Conservation (phyloP, 2,113 vertebrate species). For the Bujurquina vittata region DNA sequence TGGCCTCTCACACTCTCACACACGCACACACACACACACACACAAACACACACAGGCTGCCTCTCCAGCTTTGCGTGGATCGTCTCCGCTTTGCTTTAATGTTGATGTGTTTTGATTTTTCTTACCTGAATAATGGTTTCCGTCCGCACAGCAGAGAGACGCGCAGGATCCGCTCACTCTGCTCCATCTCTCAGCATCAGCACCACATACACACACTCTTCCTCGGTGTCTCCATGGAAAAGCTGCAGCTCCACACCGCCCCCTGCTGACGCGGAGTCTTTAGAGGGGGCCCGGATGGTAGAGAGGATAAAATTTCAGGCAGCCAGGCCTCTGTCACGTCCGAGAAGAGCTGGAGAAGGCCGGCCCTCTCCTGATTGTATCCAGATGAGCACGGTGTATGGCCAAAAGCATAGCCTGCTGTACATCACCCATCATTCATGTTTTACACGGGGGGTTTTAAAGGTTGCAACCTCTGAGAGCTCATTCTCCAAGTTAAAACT, state of each 20-base stretch:
- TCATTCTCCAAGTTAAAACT: too few species aligned
- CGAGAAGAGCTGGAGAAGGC: too few species aligned
- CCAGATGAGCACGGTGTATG: too few species aligned
- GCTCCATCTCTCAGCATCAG: conserved; percentile 63
- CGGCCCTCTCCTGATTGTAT: too few species aligned
- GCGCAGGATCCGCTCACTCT: conserved; percentile 31
- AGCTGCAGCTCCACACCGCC: conserved; percentile 9
- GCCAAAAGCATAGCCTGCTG: too few species aligned
- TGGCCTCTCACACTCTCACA: conserved; percentile 8
- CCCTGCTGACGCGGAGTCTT: conserved; percentile 15
- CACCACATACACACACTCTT: conserved; percentile 33
- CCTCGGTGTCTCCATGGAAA: background rate
- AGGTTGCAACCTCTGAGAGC: too few species aligned
- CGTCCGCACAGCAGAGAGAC: conserved; percentile 32
- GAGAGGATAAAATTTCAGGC: too few species aligned
- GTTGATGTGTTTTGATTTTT: background rate
- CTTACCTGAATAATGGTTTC: conserved; percentile 54
- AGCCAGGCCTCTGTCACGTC: too few species aligned
- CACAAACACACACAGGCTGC: background rate
- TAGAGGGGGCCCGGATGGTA: too few species aligned
- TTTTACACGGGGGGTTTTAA: too few species aligned
- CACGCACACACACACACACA: background rate
- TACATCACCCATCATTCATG: too few species aligned
- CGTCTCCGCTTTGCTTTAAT: too few species aligned
- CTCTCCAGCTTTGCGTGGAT: background rate